Evolutionary conservation across 2,888 invertebrate species (phyloP), one percentile per base, ranked within the genome.

Genomic region (Dexiosoma caninum): DNA sequence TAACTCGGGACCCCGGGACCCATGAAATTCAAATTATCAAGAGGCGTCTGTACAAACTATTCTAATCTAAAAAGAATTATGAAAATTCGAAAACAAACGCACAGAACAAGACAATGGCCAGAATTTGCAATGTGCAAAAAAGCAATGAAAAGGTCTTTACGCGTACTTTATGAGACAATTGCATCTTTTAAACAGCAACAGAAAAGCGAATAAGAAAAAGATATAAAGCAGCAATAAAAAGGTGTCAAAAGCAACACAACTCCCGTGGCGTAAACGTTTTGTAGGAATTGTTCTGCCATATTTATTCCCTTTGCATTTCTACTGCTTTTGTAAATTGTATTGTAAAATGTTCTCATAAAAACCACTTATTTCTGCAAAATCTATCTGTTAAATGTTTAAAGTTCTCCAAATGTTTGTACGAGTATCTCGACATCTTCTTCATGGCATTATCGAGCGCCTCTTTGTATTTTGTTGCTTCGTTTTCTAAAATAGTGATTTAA

Each of bases 221-320:
- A 32, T 8, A 57, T 6, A 14, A 44, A 27, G 37, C 59, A 59
- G 30, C 16, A 69, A 57, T 57, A 62, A 79, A 88, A 87, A 88
- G 88, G 88, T 88, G 88, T 88, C 87, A 88, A 88, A 87, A 88
- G 84, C 85, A 86, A 87, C 86, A 88, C 86, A 82, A 76, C 81
- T 76, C 78, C 71, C 75, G 77, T 64, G 78, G 59, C 49, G 81
- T 71, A 60, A 76, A 76, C 75, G 75, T 77, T 77, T 78, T 78
- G 70, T 66, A 23, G 19, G 27, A 53, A 32, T 30, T 40, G 10
- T 27, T 19, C 27, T 30, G 23, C 14, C 32, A 59, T 62, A 21
- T 21, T 21, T 12, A 30, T 44, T 55, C 14, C 4, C 42, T 42
- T n/a, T 6, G 40, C 37, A 21, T 32, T 44, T 14, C 42, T 62